phyloP scores from a whole-genome alignment of 2,888 invertebrate species.

The Auanema sp. region DNA sequence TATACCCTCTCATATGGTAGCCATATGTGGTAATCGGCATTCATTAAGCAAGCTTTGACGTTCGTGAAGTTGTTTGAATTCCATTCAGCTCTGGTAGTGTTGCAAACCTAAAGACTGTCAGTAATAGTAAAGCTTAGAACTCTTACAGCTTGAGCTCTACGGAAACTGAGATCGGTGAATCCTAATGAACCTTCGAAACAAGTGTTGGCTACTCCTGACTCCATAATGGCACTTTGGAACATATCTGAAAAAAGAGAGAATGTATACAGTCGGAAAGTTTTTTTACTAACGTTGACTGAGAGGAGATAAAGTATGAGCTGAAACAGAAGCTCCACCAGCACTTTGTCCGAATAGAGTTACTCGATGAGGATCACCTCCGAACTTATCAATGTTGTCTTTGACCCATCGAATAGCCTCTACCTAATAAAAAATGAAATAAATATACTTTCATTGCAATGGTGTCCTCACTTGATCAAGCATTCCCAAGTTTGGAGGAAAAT shows the following conservation, averaged over 20 bases:
- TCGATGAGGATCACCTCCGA: constrained; percentile 37
- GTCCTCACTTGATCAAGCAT: constrained; percentile 36
- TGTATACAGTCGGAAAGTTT: constrained; percentile 4
- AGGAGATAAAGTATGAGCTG: constrained; percentile 22
- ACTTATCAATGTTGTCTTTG: constrained; percentile 32
- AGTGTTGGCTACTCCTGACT: constrained; percentile 16
- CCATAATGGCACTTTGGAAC: constrained; percentile 24
- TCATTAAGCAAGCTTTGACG: constrained; percentile 7
- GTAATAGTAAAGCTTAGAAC: neutral
- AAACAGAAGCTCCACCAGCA: constrained; percentile 18
- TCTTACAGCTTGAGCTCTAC: constrained; percentile 8
- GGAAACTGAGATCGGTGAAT: constrained; percentile 9
- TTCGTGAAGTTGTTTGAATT: neutral
- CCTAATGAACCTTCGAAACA: constrained; percentile 11
- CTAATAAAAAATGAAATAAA: constrained; percentile 3
- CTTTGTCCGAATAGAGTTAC: constrained; percentile 35
- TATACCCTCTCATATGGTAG: constrained; percentile 4
- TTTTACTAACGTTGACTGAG: constrained; percentile 11
- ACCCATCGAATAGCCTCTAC: constrained; percentile 36
- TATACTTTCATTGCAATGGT: neutral
- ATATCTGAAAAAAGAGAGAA: constrained; percentile 21
- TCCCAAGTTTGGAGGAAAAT: constrained; percentile 38
- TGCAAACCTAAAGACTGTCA: constrained; percentile 13
- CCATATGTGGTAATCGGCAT: constrained; percentile 5
- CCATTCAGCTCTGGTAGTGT: constrained; percentile 8